Base-by-base conservation (phyloP, 64 coral and sea anemone species). In the Montipora capricornis region DNA sequence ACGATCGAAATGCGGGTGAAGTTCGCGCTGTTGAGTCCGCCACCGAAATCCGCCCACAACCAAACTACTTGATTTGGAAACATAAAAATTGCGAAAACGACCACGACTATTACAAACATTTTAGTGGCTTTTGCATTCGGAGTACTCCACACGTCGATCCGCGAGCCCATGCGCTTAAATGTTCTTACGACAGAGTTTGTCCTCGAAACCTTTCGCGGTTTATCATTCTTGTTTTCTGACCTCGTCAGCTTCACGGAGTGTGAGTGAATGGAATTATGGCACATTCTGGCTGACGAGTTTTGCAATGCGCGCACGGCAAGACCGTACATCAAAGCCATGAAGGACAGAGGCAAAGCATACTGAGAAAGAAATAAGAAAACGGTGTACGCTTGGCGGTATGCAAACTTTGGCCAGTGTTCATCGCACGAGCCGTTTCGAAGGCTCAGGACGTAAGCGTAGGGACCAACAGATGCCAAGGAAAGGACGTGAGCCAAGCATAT, bases 31-130 rank as follows among this genome's bases (percentile, higher is more conserved):
- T 78, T 59, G 15, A 77, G 50, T 5, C 92, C 92, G 8, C 87
- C 76, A 2, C 92, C 92, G 58, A 73, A 93, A 45, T 93, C 92
- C 1, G 84, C 92, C 92, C 92, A 93, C 11, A 93, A 8, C 92
- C 92, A 93, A 7, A 93, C 37, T 0, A 93, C 76, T 87, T 93
- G 92, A 68, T 93, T 93, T 22, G 92, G 92, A 44, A 93, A 93
- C 92, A 93, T 93, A 48, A 93, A 93, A 37, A 93, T 76, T 1
- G 92, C 74, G 45, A 93, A 93, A 8, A 93, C 92, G 5, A 59
- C 74, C 3, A 93, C 92, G 2, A 93, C 84, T 0, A 69, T 76
- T 12, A 93, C 88, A 73, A 93, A 93, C 92, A 93, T 93, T 70
- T 88, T 93, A 3, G 82, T 93, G 2, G 92, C 92, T 71, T 47